A percentile compares a stretch with the other conserved stretches of the same genome.
Conservation (phyloP, 2,113 vertebrate species). For the human (Homo sapiens) region GRCh38 chr4:122611001-122611500, state of each 20-base stretch:
- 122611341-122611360: background rate
- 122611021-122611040: slow-evolving; percentile 70
- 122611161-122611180: background rate
- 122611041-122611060: slow-evolving; percentile 66
- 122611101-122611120: background rate
- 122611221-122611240: background rate
- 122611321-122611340: background rate
- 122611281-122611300: too few species aligned
- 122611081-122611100: slow-evolving; percentile 14
- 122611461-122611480: slow-evolving; percentile 63
- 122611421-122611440: background rate
- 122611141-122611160: background rate
- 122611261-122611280: background rate
- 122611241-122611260: background rate
- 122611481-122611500: slow-evolving; percentile 76
- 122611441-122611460: background rate
- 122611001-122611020: slow-evolving; percentile 45
- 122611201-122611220: background rate
- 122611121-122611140: background rate
- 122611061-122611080: slow-evolving; percentile 49
- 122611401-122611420: background rate
- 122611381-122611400: background rate
- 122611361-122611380: background rate
- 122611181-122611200: too few species aligned
- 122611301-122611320: background rate